These are phyloP conservation scores for Chinchilla lanigera DNA, from an alignment of 2,113 vertebrate genomes.

Conservation along the genomic window DNA sequence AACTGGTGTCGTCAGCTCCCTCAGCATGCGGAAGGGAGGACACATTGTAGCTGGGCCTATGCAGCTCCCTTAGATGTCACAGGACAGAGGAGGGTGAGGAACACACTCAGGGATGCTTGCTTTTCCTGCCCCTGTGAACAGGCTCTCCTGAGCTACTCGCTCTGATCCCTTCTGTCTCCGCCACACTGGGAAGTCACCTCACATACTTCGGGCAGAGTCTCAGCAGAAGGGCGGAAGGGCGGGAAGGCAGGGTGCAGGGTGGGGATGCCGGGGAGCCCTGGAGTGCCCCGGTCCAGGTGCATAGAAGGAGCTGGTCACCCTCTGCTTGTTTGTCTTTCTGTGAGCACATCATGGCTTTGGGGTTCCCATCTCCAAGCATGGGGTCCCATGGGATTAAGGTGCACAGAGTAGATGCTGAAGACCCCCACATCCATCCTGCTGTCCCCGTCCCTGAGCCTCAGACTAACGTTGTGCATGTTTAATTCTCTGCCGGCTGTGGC, in stretches of 20 bases:
- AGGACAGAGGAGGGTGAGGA: neutral
- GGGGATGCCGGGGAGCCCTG: neutral
- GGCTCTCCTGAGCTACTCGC: neutral
- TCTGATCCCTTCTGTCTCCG: neutral
- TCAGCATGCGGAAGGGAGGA: slow-evolving; percentile 65
- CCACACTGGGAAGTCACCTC: neutral
- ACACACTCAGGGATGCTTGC: neutral
- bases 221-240: neutral
- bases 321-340: neutral
- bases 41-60: neutral
- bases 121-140: slow-evolving; percentile 67
- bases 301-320: neutral
- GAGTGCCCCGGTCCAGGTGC: neutral
- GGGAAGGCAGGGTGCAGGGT: neutral
- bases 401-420: neutral
- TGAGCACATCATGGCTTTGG: neutral
- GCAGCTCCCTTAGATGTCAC: neutral
- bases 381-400: neutral
- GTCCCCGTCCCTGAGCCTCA: slow-evolving; percentile 79
- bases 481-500: slow-evolving; percentile 89
- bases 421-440: slow-evolving; percentile 67
- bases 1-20: slow-evolving; percentile 3
- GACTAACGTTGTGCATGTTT: slow-evolving; percentile 92
- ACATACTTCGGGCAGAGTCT: neutral
- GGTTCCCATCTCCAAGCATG: neutral